Evolutionary conservation across 1,140 invertebrate species (phyloP).

Genomic region (Drosophila grimshawi): DNA sequence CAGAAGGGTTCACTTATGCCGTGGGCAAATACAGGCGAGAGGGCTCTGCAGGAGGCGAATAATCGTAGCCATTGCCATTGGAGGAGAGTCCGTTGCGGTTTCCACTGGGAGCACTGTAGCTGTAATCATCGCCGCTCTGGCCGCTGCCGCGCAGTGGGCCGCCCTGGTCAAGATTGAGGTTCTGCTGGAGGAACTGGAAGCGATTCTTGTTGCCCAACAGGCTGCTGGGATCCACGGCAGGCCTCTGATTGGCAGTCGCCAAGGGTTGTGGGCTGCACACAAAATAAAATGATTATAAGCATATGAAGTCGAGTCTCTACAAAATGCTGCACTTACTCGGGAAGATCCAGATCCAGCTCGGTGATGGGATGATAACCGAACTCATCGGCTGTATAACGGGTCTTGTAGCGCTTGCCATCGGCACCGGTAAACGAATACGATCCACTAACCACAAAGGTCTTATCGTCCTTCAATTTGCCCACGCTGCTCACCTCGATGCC

Average conservation of each 20-base stretch:
- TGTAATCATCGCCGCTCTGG: conserved; percentile 79
- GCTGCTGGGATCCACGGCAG: conserved; percentile 63
- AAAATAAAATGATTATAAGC: too few relatives aligned
- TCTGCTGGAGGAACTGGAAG: conserved; percentile 82
- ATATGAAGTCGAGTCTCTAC: background rate
- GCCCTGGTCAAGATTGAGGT: conserved; percentile 59
- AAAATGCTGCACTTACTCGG: conserved; percentile 67
- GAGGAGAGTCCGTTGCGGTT: background rate
- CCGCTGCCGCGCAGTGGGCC: conserved; percentile 70
- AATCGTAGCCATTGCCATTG: background rate
- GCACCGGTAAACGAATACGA: conserved; percentile 87
- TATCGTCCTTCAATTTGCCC: conserved; percentile 82
- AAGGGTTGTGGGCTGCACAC: conserved; percentile 62
- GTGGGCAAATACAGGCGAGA: conserved; percentile 74
- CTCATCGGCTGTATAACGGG: conserved; percentile 83
- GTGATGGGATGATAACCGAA: conserved; percentile 84
- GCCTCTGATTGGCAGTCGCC: conserved; percentile 47
- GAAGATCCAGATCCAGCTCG: conserved; percentile 81
- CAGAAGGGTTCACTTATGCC: conserved; percentile 52
- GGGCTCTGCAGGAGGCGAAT: conserved; percentile 42
- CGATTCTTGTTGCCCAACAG: conserved; percentile 77
- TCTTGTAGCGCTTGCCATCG: conserved; percentile 87
- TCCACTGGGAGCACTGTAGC: conserved; percentile 50
- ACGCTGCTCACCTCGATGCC: conserved; percentile 81
- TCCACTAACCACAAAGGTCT: conserved; percentile 86